Evolutionary conservation across 2,797 vertebrate genomes (phyloP).

Genomic region (Lateolabrax maculatus): DNA sequence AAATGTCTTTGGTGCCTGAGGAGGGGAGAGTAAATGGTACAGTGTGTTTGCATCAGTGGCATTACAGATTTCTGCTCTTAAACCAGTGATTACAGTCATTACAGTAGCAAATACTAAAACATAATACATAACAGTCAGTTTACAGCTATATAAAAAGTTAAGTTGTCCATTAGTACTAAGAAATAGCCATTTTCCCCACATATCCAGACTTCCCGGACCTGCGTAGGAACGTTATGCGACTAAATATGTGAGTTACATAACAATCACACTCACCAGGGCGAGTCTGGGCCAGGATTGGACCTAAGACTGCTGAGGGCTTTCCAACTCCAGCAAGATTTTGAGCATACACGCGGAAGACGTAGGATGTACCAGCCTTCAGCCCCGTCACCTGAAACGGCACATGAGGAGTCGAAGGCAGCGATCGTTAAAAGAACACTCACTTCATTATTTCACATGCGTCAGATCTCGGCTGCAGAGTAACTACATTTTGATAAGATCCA

Average conservation of each 20-base stretch:
- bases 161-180: not conserved
- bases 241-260: conserved; percentile 49
- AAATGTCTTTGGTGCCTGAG: conserved; percentile 94
- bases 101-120: not conserved
- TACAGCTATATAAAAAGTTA: not conserved
- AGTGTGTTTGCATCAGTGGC: not conserved
- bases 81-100: not conserved
- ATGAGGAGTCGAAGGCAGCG: not conserved
- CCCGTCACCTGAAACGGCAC: conserved; percentile 85
- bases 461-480: not conserved
- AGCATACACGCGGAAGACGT: conserved; percentile 92
- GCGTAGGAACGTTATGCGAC: conserved; percentile 34
- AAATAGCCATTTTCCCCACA: conserved; percentile 5
- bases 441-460: not conserved
- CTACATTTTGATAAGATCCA: not conserved
- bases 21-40: conserved; percentile 6
- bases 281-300: conserved; percentile 92
- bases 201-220: conserved; percentile 29
- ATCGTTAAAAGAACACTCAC: not conserved
- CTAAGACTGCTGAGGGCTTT: conserved; percentile 87
- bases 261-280: conserved; percentile 87
- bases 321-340: conserved; percentile 95
- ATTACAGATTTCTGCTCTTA: not conserved
- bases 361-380: conserved; percentile 89
- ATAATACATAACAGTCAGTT: not conserved